These are phyloP conservation scores for Valencia hispanica DNA, from an alignment of 2,797 vertebrate species.

Conservation along the genomic window DNA sequence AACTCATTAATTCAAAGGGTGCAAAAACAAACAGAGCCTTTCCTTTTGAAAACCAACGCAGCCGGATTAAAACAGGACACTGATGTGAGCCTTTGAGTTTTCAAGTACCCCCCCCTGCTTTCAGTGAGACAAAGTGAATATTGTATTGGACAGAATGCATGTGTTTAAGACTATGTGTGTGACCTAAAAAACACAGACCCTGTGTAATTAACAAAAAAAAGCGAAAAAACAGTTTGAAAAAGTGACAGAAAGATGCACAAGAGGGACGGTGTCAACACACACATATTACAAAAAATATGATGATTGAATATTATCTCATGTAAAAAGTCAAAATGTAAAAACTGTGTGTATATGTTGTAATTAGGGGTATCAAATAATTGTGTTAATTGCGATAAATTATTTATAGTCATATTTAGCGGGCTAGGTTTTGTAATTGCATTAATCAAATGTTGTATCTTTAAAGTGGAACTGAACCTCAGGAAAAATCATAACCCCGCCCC, in stretches of 20 bases:
- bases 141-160: constrained; percentile 38
- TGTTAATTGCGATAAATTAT: no score
- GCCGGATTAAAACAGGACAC: constrained; percentile 53
- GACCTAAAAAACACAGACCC: constrained; percentile 8
- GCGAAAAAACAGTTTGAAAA: constrained; percentile 41
- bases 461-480: no score
- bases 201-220: constrained; percentile 42
- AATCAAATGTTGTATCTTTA: no score
- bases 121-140: constrained; percentile 55
- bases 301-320: background rate
- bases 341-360: background rate
- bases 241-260: constrained; percentile 42
- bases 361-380: no score
- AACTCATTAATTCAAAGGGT: constrained; percentile 67
- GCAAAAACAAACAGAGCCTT: constrained; percentile 67
- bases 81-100: constrained; percentile 44
- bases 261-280: constrained; percentile 29
- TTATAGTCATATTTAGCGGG: no score
- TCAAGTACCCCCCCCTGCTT: constrained; percentile 41
- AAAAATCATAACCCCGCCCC: no score
- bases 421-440: no score
- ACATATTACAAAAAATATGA: background rate
- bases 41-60: constrained; percentile 47
- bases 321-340: background rate
- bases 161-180: constrained; percentile 30